phyloP scores from a whole-genome alignment of 1,140 invertebrate genomes.

The Spodoptera litura region DNA sequence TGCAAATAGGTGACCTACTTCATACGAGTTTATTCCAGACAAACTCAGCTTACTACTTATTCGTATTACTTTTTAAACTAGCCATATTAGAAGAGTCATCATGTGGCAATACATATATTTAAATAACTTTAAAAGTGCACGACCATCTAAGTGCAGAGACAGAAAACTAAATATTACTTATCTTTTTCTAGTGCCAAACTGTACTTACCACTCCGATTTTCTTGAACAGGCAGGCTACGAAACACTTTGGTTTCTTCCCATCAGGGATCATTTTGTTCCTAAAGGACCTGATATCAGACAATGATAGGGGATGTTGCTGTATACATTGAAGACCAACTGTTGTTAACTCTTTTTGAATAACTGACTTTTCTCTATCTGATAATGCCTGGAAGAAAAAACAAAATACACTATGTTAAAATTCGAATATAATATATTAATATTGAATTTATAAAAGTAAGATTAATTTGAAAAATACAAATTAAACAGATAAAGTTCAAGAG shows the following conservation, averaged over 20 bases:
- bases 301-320: slow-evolving; percentile 53
- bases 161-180: too few relatives aligned
- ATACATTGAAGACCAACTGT: slow-evolving; percentile 50
- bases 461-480: neutral
- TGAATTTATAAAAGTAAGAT: neutral
- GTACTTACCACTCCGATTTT: slow-evolving; percentile 58
- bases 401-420: neutral
- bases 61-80: too few relatives aligned
- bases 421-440: too few relatives aligned
- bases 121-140: too few relatives aligned
- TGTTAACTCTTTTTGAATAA: slow-evolving; percentile 57
- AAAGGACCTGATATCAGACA: slow-evolving; percentile 50
- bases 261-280: slow-evolving; percentile 55
- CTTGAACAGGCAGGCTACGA: slow-evolving; percentile 58
- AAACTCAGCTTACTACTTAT: too few relatives aligned
- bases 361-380: slow-evolving; percentile 57
- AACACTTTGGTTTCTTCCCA: slow-evolving; percentile 53
- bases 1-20: too few relatives aligned
- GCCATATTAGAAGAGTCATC: too few relatives aligned
- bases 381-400: slow-evolving; percentile 61
- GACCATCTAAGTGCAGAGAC: too few relatives aligned
- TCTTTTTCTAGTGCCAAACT: neutral
- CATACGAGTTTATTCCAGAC: too few relatives aligned
- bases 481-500: neutral
- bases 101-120: too few relatives aligned